A percentile compares a stretch with the other conserved stretches of the same genome.
phyloP scores from a whole-genome alignment of 1,140 invertebrate species.

The Dinoponera quadriceps region DNA sequence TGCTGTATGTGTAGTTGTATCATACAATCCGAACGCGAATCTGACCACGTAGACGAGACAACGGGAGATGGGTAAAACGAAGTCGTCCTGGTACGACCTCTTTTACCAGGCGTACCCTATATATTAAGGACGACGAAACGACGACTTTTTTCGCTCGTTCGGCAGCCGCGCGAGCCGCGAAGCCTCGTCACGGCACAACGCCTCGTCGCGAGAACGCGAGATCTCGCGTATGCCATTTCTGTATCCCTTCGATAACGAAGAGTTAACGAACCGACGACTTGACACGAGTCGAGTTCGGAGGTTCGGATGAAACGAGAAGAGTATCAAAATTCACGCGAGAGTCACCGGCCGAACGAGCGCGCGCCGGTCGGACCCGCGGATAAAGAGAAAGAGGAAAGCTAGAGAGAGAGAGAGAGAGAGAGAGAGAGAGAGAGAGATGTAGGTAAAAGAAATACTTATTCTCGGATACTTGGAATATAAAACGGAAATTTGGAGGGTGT shows the following conservation, averaged over 20 bases:
- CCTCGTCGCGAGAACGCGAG: conserved; percentile 61
- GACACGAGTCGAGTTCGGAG: background rate
- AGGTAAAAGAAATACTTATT: conserved; percentile 7
- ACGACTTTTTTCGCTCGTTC: conserved; percentile 22
- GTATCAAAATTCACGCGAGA: conserved; percentile 5
- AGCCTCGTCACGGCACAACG: background rate
- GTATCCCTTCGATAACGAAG: conserved; percentile 22
- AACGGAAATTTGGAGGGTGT: background rate
- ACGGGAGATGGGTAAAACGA: conserved; percentile 64
- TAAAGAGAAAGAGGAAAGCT: no score
- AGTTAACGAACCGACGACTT: background rate
- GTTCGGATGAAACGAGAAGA: background rate
- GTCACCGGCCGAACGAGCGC: conserved; percentile 14
- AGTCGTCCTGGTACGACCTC: conserved; percentile 14
- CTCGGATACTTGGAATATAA: conserved; percentile 10
- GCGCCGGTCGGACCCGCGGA: background rate
- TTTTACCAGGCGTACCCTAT: conserved; percentile 31
- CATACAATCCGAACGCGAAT: conserved; percentile 65
- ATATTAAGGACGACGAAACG: conserved; percentile 16
- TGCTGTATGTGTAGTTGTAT: conserved; percentile 73
- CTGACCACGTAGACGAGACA: conserved; percentile 60
- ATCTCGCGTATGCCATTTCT: conserved; percentile 77
- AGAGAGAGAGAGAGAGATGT: no score
- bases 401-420: no score
- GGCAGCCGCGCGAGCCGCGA: background rate